Percentiles rank a stretch among this genome's conserved stretches.
phyloP scores from a whole-genome alignment of 2,888 invertebrate genomes.

The Cosmopolites sordidus region DNA sequence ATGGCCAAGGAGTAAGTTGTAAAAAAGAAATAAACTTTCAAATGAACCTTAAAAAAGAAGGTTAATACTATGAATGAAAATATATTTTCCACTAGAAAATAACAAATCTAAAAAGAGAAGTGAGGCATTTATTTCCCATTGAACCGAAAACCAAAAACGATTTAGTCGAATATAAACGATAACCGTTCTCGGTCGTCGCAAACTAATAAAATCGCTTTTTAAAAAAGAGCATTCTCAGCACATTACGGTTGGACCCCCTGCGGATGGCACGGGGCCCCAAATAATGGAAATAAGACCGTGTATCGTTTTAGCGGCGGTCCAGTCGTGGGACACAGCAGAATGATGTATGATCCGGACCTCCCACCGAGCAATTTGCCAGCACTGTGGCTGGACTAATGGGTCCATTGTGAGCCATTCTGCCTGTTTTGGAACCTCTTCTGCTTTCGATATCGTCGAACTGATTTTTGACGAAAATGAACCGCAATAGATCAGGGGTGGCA shows the following conservation, averaged over 20 bases:
- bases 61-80: too few species aligned
- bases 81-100: too few species aligned
- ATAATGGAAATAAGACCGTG: conserved; percentile 27
- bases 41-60: too few species aligned
- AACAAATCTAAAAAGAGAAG: neutral
- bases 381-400: conserved; percentile 49
- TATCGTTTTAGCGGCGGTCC: conserved; percentile 37
- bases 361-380: conserved; percentile 50
- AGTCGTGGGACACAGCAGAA: conserved; percentile 44
- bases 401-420: conserved; percentile 39
- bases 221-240: conserved; percentile 18
- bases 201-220: conserved; percentile 17
- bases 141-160: neutral
- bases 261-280: conserved; percentile 31
- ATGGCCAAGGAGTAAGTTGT: too few species aligned
- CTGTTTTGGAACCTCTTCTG: conserved; percentile 14
- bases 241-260: conserved; percentile 25
- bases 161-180: neutral
- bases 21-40: too few species aligned
- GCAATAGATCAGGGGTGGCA: conserved; percentile 5
- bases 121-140: neutral
- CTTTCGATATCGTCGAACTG: conserved; percentile 17
- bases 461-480: conserved; percentile 23
- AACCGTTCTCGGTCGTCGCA: neutral
- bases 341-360: conserved; percentile 48